These are phyloP conservation scores for Pammene aurita DNA, from an alignment of 2,888 invertebrate species.

Conservation along the genomic window DNA sequence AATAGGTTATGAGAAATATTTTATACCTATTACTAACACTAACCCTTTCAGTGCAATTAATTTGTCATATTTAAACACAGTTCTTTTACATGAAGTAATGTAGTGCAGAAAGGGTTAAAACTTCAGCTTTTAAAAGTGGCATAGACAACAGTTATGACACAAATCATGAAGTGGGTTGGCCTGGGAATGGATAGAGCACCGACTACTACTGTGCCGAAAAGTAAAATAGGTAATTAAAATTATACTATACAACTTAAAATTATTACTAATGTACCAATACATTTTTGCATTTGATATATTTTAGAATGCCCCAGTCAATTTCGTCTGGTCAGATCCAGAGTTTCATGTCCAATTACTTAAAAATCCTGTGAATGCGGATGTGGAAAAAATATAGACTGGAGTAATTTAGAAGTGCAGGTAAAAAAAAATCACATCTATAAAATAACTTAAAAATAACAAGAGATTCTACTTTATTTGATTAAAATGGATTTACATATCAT, in stretches of 20 bases:
- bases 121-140: background rate
- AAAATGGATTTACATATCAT: background rate
- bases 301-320: background rate
- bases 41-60: background rate
- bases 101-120: background rate
- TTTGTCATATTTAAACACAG: background rate
- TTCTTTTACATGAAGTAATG: background rate
- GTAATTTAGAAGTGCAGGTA: background rate
- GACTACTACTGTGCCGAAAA: background rate
- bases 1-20: conserved; percentile 32
- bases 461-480: conserved; percentile 27
- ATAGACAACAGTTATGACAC: background rate
- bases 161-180: background rate
- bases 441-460: conserved; percentile 6
- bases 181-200: background rate
- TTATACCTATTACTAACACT: conserved; percentile 6
- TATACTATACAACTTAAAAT: conserved; percentile 16
- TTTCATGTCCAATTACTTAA: no score
- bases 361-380: no score
- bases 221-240: conserved; percentile 3
- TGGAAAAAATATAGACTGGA: background rate
- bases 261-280: conserved; percentile 16
- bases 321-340: no score
- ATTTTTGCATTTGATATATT: conserved; percentile 1
- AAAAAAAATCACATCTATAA: conserved; percentile 2